Evolutionary conservation across 2,113 vertebrate species (phyloP), one percentile per base, ranked within the genome.

Genomic region (Myodes glareolus): DNA sequence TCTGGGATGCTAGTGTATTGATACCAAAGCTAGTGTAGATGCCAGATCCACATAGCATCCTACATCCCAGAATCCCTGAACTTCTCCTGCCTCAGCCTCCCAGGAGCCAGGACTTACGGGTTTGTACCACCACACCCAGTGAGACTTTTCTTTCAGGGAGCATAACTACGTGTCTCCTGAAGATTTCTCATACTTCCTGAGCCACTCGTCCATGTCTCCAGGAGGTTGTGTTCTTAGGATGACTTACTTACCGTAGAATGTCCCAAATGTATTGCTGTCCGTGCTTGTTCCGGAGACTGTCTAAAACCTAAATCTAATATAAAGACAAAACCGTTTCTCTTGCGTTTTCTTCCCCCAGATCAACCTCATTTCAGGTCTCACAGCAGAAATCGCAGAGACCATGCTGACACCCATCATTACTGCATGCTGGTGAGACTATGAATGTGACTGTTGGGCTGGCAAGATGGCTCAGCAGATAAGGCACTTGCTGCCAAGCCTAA

Each of bases 341-440:
- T 70, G 73, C 2, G 12, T 92, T 88, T 94, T 78, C 78, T 65
- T 61, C 91, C 23, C 81, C 67, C 72, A 91, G 91, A 78, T 95
- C 80, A 94, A 75, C 95, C 67, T 88, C 65, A 95, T 86, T 95
- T 97, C 92, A 95, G 92, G 61, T 96, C 96, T 97, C 81, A 95
- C 81, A 70, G 85, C 81, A 73, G 33, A 85, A 92, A 93, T 96
- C 97, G 77, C 86, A 61, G 14, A 39, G 27, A 63, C 31, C 65
- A 88, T 91, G 92, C 55, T 94, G 94, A 39, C 77, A 63, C 81
- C 93, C 76, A 68, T 96, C 91, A 97, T 97, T 97, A 95, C 98
- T 97, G 96, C 97, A 96, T 98, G 94, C 95, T 98, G 96, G 94
- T 93, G 97, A 95, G 98, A 97, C 97, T 97, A 97, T 97, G 94